phyloP scores from a whole-genome alignment of 2,113 vertebrate species.

The Halcyon senegalensis region DNA sequence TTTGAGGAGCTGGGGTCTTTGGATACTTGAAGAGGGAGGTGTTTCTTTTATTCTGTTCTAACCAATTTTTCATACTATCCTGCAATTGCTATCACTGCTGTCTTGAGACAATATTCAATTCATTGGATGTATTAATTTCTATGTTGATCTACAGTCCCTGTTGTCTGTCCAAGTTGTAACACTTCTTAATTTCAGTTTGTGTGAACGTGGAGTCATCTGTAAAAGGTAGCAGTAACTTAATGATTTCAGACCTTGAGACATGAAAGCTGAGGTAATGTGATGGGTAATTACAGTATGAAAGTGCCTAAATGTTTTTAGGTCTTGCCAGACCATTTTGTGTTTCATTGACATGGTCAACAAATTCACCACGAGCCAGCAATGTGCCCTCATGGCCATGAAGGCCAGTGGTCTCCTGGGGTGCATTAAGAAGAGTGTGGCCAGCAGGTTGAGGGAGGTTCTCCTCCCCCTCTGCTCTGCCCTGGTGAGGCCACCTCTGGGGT shows the following conservation, averaged over 20 bases:
- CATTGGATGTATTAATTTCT: not conserved
- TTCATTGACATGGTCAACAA: not conserved
- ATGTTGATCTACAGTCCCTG: not conserved
- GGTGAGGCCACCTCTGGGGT: not conserved
- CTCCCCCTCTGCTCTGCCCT: too few species aligned
- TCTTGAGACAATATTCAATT: slow-evolving; percentile 2
- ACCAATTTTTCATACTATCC: not conserved
- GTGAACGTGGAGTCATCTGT: not conserved
- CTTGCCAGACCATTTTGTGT: not conserved
- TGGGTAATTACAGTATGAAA: not conserved
- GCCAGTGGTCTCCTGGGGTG: too few species aligned
- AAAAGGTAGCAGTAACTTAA: slow-evolving; percentile 1
- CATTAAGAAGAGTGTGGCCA: too few species aligned
- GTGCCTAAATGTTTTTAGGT: not conserved
- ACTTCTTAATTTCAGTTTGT: not conserved
- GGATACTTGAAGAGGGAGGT: not conserved
- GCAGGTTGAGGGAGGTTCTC: too few species aligned
- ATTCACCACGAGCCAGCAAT: not conserved
- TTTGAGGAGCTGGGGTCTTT: not conserved
- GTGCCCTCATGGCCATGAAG: too few species aligned
- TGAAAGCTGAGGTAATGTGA: not conserved
- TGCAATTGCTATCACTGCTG: not conserved
- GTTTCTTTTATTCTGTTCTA: not conserved
- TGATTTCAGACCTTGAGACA: not conserved
- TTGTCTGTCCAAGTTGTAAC: slow-evolving; percentile 6